Evolutionary conservation across 2,113 vertebrate species (phyloP).

Genomic region (Melanotaenia duboulayi): DNA sequence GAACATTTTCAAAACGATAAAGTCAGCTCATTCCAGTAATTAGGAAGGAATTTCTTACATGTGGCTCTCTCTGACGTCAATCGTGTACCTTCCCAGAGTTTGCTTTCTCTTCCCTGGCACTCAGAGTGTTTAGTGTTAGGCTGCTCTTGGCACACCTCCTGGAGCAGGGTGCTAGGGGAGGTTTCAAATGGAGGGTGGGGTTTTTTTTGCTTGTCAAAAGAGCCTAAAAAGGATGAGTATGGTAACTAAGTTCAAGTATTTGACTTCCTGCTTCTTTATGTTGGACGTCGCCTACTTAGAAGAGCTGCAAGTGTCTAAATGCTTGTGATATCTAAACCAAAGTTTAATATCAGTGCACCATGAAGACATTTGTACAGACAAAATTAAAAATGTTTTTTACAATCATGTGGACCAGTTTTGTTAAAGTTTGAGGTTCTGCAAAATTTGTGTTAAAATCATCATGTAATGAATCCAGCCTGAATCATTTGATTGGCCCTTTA

Average conservation of each 20-base stretch:
- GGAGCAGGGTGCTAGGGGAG: slow-evolving; percentile 66
- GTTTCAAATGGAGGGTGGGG: slow-evolving; percentile 61
- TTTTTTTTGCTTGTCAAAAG: slow-evolving; percentile 67
- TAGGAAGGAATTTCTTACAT: slow-evolving; percentile 84
- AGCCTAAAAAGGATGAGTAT: slow-evolving; percentile 56
- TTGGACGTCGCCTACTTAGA: too few relatives aligned
- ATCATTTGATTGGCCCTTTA: too few relatives aligned
- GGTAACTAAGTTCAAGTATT: slow-evolving; percentile 59
- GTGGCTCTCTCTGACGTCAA: slow-evolving; percentile 86
- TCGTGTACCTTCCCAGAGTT: slow-evolving; percentile 80
- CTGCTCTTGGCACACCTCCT: slow-evolving; percentile 76
- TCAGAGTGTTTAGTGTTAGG: slow-evolving; percentile 74
- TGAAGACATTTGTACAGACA: too few relatives aligned
- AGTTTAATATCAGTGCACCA: too few relatives aligned
- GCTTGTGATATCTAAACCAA: too few relatives aligned
- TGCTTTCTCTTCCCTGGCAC: slow-evolving; percentile 67
- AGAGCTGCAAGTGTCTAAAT: too few relatives aligned
- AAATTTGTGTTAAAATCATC: too few relatives aligned
- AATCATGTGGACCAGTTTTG: too few relatives aligned
- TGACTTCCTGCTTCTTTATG: slow-evolving; percentile 31
- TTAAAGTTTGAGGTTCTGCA: too few relatives aligned
- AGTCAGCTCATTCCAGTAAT: slow-evolving; percentile 80
- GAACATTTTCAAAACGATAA: slow-evolving; percentile 71
- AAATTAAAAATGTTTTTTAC: too few relatives aligned
- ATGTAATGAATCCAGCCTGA: too few relatives aligned